Base-by-base conservation (phyloP, 2,797 vertebrate genomes). In the Syndactyla subalaris region DNA sequence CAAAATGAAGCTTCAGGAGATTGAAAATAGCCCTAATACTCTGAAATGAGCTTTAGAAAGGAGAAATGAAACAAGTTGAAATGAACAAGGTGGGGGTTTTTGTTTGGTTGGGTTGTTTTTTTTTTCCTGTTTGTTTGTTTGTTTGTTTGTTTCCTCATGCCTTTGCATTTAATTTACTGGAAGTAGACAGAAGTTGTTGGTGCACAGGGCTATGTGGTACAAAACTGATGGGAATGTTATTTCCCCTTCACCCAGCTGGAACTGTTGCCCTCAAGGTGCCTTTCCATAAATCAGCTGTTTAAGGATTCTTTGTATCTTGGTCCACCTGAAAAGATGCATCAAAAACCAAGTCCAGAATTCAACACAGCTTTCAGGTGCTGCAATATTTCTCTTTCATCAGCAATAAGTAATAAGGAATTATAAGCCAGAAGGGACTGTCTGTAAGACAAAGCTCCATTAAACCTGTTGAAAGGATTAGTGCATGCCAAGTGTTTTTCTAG, bases 381-480 rank as follows among this genome's bases (percentile, higher is more conserved):
- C n/a, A 74, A 38, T 45, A 71, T 17, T 26, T 75, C 43, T 65
- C 10, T 78, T 89, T 86, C 55, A 80, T 58, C 71, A 81, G 39
- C 55, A 83, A 73, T 32, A 78, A 83, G 12, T 46, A 92, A 76
- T 76, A 88, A 84, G 10, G n/a, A 92, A 87, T 85, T 63, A 86
- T 49, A 87, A 93, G 10, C n/a, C 83, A 94, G 70, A 84, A 90
- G 61, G 65, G 58, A 73, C 62, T 80, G 51, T 81, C 62, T 85
- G 39, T 84, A 55, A 91, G 45, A 90, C 15, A 85, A 93, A 83
- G 43, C 55, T 76, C 84, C 75, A 79, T 84, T 93, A 95, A 83
- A 84, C 20, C 34, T 79, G 51, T 43, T 73, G 74, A 78, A 88
- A 90, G 45, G 66, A 92, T 90, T 78, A 67, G 12, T 36, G 3